Evolutionary conservation across 2,113 vertebrate species (phyloP).

Genomic region (Gyps fulvus): DNA sequence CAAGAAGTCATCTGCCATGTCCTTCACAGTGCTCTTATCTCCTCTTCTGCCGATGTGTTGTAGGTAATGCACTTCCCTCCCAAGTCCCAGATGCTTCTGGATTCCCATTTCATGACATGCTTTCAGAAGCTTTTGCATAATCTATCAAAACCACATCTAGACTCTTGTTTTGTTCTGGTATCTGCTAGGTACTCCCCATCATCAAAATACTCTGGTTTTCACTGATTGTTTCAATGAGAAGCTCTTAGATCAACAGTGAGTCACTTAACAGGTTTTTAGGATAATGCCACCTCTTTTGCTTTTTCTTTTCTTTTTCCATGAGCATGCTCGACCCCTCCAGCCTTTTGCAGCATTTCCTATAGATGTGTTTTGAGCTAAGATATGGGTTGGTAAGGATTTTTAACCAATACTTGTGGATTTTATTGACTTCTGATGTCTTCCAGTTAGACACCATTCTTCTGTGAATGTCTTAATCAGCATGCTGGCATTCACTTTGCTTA

Average conservation of each 20-base stretch:
- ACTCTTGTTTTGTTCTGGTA: not conserved
- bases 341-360: not conserved
- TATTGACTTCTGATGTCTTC: not conserved
- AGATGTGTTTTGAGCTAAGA: not conserved
- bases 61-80: not conserved
- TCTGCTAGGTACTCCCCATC: not conserved
- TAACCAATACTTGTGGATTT: not conserved
- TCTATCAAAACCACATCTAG: not conserved
- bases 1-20: not conserved
- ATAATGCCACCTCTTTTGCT: not conserved
- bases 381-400: not conserved
- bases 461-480: not conserved
- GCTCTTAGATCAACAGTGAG: not conserved
- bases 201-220: not conserved
- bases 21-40: not conserved
- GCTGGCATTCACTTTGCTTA: not conserved
- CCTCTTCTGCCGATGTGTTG: rapidly evolving
- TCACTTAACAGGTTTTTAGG: not conserved
- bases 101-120: not conserved
- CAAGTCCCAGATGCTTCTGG: not conserved
- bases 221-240: not conserved
- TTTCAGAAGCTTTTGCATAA: not conserved
- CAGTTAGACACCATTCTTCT: not conserved
- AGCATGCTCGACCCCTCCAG: not conserved
- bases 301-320: not conserved